These are phyloP conservation scores for Drosophila tanythrix DNA, from an alignment of 2,888 invertebrate species.

Conservation along the genomic window DNA sequence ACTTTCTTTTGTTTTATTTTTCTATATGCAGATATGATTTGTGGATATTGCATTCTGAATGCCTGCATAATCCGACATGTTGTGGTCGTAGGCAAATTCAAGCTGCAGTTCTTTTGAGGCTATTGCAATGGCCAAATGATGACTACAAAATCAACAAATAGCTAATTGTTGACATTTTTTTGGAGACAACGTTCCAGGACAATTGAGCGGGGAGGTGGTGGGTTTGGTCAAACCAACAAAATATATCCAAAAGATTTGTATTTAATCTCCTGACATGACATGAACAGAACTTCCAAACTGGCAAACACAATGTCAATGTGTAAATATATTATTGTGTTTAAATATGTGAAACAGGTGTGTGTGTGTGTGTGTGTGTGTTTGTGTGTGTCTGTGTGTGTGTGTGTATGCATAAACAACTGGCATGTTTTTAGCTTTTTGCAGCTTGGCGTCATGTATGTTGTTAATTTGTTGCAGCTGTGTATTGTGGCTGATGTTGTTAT, in stretches of 20 bases:
- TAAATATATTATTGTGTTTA: neutral
- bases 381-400: constrained; percentile 21
- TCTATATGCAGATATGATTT: neutral
- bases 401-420: constrained; percentile 60
- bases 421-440: constrained; percentile 77
- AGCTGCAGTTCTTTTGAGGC: constrained; percentile 38
- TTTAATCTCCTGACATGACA: constrained; percentile 72
- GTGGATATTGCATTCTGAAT: constrained; percentile 7
- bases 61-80: constrained; percentile 42
- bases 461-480: constrained; percentile 66
- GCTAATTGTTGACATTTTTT: constrained; percentile 27
- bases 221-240: constrained; percentile 43
- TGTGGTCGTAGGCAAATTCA: constrained; percentile 35
- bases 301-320: constrained; percentile 30
- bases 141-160: constrained; percentile 35
- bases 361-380: constrained; percentile 15
- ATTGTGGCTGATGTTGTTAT: constrained; percentile 27
- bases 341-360: neutral
- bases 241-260: constrained; percentile 62
- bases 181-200: neutral
- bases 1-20: neutral
- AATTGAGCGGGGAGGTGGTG: neutral
- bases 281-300: constrained; percentile 46
- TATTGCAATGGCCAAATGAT: constrained; percentile 19
- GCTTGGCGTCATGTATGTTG: constrained; percentile 66